These are phyloP conservation scores for Heliangelus exortis DNA, from an alignment of 2,797 vertebrate genomes.

Conservation along the genomic window DNA sequence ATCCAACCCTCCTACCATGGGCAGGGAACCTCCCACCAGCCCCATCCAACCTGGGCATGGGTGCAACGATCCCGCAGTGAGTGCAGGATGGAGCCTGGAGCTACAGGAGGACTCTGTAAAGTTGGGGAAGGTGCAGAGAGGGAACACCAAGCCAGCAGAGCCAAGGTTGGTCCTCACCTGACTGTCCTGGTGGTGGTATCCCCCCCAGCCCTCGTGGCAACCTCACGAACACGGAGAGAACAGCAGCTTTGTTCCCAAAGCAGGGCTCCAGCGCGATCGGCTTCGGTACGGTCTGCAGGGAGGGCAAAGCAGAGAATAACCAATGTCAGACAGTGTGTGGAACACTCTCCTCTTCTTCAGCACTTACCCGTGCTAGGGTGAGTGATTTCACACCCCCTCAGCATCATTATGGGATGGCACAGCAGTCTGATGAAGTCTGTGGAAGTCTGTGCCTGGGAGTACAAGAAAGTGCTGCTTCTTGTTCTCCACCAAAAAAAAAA, in stretches of 20 bases:
- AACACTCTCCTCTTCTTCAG: neutral
- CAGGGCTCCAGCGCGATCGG: constrained; percentile 97
- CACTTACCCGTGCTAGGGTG: too few relatives aligned
- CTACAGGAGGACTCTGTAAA: neutral
- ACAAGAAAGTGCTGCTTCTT: neutral
- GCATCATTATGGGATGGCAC: neutral
- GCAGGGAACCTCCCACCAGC: too few relatives aligned
- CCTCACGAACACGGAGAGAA: constrained; percentile 96
- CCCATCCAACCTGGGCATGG: too few relatives aligned
- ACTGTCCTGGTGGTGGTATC: constrained; percentile 96
- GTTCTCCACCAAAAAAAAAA: neutral
- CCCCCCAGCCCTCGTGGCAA: constrained; percentile 93
- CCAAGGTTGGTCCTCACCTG: constrained; percentile 80
- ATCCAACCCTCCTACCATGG: too few relatives aligned
- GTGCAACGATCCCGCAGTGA: too few relatives aligned
- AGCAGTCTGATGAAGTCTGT: neutral
- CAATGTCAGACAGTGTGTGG: neutral
- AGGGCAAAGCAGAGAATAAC: neutral
- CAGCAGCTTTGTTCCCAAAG: constrained; percentile 96
- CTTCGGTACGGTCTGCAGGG: constrained; percentile 90
- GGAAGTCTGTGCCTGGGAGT: neutral
- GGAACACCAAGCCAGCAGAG: neutral
- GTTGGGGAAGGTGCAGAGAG: neutral
- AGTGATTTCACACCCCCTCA: rapidly evolving
- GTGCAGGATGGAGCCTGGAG: neutral